These are phyloP conservation scores for Sinella curviseta DNA, from an alignment of 1,140 invertebrate species.

Conservation along the genomic window DNA sequence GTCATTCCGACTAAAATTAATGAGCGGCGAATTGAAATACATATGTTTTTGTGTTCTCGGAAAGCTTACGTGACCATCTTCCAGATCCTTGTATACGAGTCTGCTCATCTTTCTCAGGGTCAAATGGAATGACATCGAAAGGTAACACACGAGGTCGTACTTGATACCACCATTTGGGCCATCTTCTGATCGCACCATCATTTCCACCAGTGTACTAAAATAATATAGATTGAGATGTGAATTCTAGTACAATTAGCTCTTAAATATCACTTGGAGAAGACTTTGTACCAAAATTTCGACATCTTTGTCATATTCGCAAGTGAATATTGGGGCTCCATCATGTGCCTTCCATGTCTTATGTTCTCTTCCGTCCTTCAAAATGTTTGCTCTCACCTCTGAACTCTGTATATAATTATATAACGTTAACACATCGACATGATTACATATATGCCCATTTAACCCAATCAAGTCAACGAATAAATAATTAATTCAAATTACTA, in stretches of 20 bases:
- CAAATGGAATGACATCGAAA: not conserved
- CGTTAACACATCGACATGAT: no score
- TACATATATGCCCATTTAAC: no score
- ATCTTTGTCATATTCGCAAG: conserved; percentile 9
- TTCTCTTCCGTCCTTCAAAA: not conserved
- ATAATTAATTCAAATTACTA: not conserved
- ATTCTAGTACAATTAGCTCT: not conserved
- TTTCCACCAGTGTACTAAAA: conserved; percentile 17
- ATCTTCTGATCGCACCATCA: conserved; percentile 5
- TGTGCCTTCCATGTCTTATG: conserved; percentile 12
- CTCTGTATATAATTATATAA: not conserved
- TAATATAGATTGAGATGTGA: not conserved
- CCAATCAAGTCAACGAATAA: not conserved
- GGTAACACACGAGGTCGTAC: not conserved
- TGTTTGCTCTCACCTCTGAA: conserved; percentile 1
- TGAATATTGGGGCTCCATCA: conserved; percentile 25
- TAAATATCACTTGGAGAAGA: not conserved
- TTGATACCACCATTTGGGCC: not conserved
- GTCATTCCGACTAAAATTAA: not conserved
- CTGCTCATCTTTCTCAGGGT: not conserved
- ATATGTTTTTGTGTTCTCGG: no score
- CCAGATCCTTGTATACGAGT: not conserved
- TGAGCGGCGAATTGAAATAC: not conserved
- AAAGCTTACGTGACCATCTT: conserved; percentile 5
- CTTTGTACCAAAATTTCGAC: not conserved